Percentiles rank a stretch among this genome's conserved stretches.
These are phyloP conservation scores for Rhopalosiphum nymphaeae DNA, from an alignment of 2,888 invertebrate genomes.

Conservation along the genomic window DNA sequence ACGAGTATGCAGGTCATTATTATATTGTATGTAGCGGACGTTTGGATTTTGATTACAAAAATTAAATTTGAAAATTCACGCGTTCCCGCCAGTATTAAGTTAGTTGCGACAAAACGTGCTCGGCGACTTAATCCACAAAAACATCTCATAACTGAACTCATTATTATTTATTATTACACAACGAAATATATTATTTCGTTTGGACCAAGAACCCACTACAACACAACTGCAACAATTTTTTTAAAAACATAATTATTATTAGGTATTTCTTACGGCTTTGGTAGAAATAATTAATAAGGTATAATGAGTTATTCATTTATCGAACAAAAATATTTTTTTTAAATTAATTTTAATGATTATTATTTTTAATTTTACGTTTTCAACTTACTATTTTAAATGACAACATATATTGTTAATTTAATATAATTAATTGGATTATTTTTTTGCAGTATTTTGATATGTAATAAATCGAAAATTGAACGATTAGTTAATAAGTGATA, in stretches of 20 bases:
- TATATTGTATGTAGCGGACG: not conserved
- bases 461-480: too few species aligned
- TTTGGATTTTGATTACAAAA: not conserved
- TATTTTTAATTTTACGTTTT: too few species aligned
- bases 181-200: not conserved
- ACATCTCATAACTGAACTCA: too few species aligned
- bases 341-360: too few species aligned
- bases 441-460: too few species aligned
- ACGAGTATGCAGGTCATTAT: not conserved
- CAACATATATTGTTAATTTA: too few species aligned
- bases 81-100: not conserved
- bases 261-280: not conserved
- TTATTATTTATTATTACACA: not conserved
- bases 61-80: constrained; percentile 4
- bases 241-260: not conserved
- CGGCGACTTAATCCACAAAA: not conserved
- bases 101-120: not conserved
- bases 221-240: not conserved
- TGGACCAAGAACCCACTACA: not conserved
- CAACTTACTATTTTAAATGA: too few species aligned
- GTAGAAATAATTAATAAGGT: not conserved
- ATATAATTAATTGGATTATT: too few species aligned
- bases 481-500: too few species aligned
- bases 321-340: too few species aligned
- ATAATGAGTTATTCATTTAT: too few species aligned